Evolutionary conservation across 1,140 invertebrate genomes (phyloP).

Genomic region (Caerostris extrusa): DNA sequence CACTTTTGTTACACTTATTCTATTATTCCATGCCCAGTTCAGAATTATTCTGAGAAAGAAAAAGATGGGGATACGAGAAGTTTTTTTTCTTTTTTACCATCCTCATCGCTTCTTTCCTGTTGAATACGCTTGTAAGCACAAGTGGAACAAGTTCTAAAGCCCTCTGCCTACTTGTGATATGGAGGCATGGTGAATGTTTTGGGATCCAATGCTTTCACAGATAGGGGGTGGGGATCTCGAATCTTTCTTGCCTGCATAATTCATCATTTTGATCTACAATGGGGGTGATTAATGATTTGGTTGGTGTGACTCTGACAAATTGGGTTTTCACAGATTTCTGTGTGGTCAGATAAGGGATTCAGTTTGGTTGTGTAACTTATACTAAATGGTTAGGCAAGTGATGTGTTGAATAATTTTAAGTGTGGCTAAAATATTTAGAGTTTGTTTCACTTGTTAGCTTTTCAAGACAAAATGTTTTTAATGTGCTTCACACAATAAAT

Average conservation of each 20-base stretch:
- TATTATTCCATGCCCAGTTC: slow-evolving; percentile 69
- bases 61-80: slow-evolving; percentile 58
- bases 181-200: neutral
- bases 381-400: neutral
- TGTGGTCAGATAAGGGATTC: neutral
- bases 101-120: neutral
- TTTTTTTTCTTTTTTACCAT: slow-evolving; percentile 28
- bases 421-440: too few species aligned
- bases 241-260: slow-evolving; percentile 13
- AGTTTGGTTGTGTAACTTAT: neutral
- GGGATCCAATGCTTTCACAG: neutral
- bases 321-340: neutral
- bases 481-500: too few species aligned
- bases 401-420: neutral
- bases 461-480: too few species aligned
- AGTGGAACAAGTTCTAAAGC: slow-evolving; percentile 47
- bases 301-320: slow-evolving; percentile 45
- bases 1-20: slow-evolving; percentile 69
- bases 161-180: neutral
- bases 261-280: slow-evolving; percentile 41
- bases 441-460: too few species aligned
- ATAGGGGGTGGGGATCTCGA: slow-evolving; percentile 2
- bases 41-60: slow-evolving; percentile 75
- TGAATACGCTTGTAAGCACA: slow-evolving; percentile 21
- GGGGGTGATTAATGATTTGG: slow-evolving; percentile 28